Evolutionary conservation across 30 jellyfish, hydroid and myxozoan species (phyloP).

Genomic region (Chrysaora quinquecirrha): DNA sequence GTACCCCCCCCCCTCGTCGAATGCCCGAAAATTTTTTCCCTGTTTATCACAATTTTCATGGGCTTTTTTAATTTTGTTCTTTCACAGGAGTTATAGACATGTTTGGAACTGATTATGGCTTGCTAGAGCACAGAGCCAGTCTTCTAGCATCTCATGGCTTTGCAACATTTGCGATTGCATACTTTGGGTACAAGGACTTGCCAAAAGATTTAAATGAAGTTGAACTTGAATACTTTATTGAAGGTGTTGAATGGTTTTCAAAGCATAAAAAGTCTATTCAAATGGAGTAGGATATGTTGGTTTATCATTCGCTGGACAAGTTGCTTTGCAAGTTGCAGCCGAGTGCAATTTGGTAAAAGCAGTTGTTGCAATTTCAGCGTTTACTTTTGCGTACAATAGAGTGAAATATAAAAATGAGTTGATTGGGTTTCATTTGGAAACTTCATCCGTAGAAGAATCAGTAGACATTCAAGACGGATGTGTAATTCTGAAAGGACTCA

Average conservation of each 20-base stretch:
- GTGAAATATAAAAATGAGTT: slow-evolving; percentile 16
- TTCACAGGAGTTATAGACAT: slow-evolving; percentile 57
- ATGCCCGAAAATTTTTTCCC: not conserved
- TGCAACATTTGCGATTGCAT: slow-evolving; percentile 80
- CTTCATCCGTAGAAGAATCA: not conserved
- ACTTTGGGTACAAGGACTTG: slow-evolving; percentile 68
- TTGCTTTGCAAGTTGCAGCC: slow-evolving; percentile 52
- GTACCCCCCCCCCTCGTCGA: too few species aligned
- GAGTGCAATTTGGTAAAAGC: slow-evolving; percentile 38
- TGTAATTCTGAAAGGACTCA: not conserved
- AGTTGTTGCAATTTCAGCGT: slow-evolving; percentile 42
- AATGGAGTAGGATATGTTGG: slow-evolving; percentile 65
- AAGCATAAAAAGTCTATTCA: slow-evolving; percentile 28
- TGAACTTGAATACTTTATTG: slow-evolving; percentile 60
- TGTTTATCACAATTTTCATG: not conserved
- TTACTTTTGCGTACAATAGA: not conserved
- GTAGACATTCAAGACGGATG: not conserved
- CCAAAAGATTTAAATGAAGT: slow-evolving; percentile 17
- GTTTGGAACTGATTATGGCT: slow-evolving; percentile 62
- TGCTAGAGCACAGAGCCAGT: slow-evolving; percentile 68
- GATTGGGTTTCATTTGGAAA: slow-evolving; percentile 6
- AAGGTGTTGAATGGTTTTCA: slow-evolving; percentile 67
- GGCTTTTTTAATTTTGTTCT: not conserved
- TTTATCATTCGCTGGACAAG: slow-evolving; percentile 60
- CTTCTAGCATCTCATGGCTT: slow-evolving; percentile 79